phyloP scores from a whole-genome alignment of 2,888 invertebrate genomes.

The Machimus rusticus region DNA sequence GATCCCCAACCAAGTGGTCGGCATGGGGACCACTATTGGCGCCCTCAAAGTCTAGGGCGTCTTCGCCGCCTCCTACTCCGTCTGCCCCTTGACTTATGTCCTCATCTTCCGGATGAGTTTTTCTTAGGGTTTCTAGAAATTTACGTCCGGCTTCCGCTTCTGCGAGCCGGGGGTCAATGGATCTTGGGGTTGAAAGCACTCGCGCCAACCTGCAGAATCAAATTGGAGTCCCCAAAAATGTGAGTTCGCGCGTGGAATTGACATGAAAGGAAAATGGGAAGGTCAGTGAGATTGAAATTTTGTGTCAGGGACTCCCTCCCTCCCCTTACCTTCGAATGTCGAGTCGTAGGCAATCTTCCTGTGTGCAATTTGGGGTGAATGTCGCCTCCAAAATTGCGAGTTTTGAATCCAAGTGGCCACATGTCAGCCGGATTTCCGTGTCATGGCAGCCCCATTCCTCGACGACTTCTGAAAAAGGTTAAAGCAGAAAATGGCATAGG shows the following conservation, averaged over 20 bases:
- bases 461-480: constrained; percentile 69
- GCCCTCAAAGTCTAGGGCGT: background rate
- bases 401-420: constrained; percentile 70
- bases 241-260: background rate
- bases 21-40: constrained; percentile 6
- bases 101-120: constrained; percentile 47
- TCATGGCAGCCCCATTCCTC: constrained; percentile 70
- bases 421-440: constrained; percentile 69
- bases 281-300: constrained; percentile 11
- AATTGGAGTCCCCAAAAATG: background rate
- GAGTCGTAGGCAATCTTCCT: constrained; percentile 49
- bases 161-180: constrained; percentile 43
- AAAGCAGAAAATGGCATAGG: constrained; percentile 32
- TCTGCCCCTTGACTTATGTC: constrained; percentile 43
- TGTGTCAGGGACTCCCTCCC: background rate
- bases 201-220: constrained; percentile 33
- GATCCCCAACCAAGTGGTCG: constrained; percentile 45
- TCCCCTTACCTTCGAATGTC: constrained; percentile 51
- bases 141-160: constrained; percentile 52
- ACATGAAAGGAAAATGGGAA: constrained; percentile 1
- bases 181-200: constrained; percentile 24
- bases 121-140: constrained; percentile 52
- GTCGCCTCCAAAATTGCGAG: constrained; percentile 72
- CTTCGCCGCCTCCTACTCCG: background rate
- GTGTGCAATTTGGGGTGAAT: constrained; percentile 63